phyloP scores from a whole-genome alignment of 2,113 vertebrate genomes.

The Phoxinus phoxinus region DNA sequence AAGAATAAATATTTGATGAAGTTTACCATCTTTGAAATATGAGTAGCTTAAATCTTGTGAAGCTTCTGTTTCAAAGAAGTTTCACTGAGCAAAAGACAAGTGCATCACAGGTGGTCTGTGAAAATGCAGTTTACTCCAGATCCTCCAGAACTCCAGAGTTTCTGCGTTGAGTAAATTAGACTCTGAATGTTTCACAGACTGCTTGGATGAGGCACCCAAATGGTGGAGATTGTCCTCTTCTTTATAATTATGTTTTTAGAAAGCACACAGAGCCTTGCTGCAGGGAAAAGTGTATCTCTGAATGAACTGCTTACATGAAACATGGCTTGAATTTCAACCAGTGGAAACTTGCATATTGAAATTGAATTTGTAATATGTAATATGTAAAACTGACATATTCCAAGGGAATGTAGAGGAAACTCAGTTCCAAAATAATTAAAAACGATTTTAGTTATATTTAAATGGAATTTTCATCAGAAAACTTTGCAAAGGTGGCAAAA shows the following conservation, averaged over 20 bases:
- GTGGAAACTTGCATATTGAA: not conserved
- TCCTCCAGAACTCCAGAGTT: no score
- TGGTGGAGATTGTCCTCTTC: not conserved
- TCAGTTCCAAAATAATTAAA: conserved; percentile 8
- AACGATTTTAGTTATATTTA: not conserved
- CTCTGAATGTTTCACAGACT: not conserved
- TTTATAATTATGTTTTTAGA: conserved; percentile 36
- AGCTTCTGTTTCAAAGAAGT: not conserved
- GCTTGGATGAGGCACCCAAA: not conserved
- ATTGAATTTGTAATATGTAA: conserved; percentile 17
- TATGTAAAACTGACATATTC: not conserved
- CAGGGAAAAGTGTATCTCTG: not conserved
- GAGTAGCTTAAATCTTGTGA: not conserved
- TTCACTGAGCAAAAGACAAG: not conserved
- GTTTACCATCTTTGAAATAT: not conserved
- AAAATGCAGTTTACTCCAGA: not conserved
- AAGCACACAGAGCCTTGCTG: conserved; percentile 17
- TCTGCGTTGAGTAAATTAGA: not conserved
- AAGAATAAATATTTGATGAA: not conserved
- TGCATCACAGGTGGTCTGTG: conserved; percentile 1
- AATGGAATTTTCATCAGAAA: not conserved
- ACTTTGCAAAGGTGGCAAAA: not conserved
- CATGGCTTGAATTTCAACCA: conserved; percentile 27
- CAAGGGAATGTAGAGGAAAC: not conserved
- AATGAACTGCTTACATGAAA: conserved; percentile 10